Conservation (phyloP, 1,140 invertebrate genomes). For the Portunus trituberculatus region DNA sequence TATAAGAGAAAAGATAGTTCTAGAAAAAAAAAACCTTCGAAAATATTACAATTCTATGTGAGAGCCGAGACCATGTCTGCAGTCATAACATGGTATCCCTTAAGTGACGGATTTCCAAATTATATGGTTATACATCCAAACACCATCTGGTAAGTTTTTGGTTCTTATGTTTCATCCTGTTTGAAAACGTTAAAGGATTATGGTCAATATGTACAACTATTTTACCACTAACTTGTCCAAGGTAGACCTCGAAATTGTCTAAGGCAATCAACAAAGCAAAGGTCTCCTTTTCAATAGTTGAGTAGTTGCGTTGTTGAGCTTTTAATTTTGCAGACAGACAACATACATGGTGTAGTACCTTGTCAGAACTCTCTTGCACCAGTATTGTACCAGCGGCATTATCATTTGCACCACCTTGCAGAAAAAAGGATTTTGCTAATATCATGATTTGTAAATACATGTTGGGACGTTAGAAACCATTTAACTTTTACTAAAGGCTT, state of each 20-base stretch:
- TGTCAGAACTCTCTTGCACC: background rate
- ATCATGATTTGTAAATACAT: background rate
- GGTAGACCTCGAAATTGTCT: conserved; percentile 32
- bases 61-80: conserved; percentile 10
- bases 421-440: background rate
- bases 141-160: too few species aligned
- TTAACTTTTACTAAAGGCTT: conserved; percentile 41
- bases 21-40: too few species aligned
- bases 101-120: conserved; percentile 28
- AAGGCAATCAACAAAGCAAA: background rate
- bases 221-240: background rate
- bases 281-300: conserved; percentile 17
- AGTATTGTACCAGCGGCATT: background rate
- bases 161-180: conserved; percentile 8
- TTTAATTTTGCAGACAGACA: background rate
- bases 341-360: background rate
- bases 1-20: too few species aligned
- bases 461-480: background rate
- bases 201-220: background rate
- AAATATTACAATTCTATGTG: too few species aligned
- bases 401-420: conserved; percentile 9
- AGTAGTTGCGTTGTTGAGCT: background rate
- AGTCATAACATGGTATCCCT: background rate
- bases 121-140: conserved; percentile 36
- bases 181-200: background rate